A percentile compares a stretch with the other conserved stretches of the same genome.
Evolutionary conservation across 2,797 vertebrate species (phyloP).

Genomic region (Florisuga fusca): DNA sequence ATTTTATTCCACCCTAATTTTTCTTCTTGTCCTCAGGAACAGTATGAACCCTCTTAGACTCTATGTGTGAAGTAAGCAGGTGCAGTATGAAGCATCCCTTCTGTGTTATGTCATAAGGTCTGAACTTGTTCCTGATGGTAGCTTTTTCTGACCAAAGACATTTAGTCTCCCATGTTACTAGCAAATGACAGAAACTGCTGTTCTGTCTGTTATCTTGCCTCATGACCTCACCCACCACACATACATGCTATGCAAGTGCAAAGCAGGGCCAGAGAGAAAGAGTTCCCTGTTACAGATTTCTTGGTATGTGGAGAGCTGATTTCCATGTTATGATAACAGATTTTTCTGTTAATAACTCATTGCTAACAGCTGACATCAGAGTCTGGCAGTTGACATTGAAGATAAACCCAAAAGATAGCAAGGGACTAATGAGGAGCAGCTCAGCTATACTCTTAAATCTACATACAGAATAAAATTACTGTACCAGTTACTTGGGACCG

Average conservation of each 20-base stretch:
- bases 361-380: not conserved
- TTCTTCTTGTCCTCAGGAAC: not conserved
- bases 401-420: not conserved
- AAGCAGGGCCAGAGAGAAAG: not conserved
- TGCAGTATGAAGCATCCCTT: not conserved
- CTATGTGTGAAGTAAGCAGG: not conserved
- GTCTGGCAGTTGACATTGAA: not conserved
- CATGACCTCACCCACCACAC: not conserved
- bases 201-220: not conserved
- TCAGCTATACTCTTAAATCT: not conserved
- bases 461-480: not conserved
- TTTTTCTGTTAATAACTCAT: not conserved
- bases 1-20: not conserved
- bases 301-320: not conserved
- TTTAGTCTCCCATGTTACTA: not conserved
- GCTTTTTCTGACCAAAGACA: not conserved
- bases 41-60: no score
- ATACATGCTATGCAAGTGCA: accelerated
- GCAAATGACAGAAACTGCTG: not conserved
- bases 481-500: not conserved
- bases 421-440: not conserved
- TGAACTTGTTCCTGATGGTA: not conserved
- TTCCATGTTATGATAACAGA: not conserved
- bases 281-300: not conserved
- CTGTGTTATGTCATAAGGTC: not conserved